phyloP scores from a whole-genome alignment of 2,797 vertebrate genomes.

The Phrynocephalus guinanensis region DNA sequence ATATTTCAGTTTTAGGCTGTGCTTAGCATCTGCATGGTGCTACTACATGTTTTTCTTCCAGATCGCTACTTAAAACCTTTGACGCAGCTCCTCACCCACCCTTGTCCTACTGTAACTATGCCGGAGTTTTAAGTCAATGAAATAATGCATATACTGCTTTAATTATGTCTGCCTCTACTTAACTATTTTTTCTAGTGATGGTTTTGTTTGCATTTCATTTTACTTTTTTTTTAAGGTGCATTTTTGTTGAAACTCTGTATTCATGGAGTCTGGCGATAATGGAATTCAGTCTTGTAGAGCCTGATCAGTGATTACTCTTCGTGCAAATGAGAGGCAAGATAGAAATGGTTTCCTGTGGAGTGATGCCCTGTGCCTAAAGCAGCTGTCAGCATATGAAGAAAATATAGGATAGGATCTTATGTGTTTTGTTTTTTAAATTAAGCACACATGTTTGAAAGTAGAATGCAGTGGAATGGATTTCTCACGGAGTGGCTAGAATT shows the following conservation, averaged over 20 bases:
- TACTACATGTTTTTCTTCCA: not conserved
- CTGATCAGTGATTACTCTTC: not conserved
- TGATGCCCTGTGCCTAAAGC: not conserved
- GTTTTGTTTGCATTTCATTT: constrained; percentile 27
- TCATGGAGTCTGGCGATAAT: not conserved
- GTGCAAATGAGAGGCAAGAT: not conserved
- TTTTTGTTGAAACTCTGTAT: constrained; percentile 37
- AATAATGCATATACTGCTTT: not conserved
- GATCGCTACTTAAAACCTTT: not conserved
- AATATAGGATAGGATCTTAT: not conserved
- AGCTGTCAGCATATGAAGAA: not conserved
- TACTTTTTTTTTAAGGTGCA: constrained; percentile 60
- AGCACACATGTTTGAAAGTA: too few relatives aligned
- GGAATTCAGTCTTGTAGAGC: constrained; percentile 19
- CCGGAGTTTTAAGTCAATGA: not conserved
- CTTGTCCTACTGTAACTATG: not conserved
- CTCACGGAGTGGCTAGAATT: not conserved
- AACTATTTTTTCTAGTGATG: not conserved
- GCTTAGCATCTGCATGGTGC: not conserved
- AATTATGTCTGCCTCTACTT: not conserved
- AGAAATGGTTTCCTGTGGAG: not conserved
- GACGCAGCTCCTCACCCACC: too few relatives aligned
- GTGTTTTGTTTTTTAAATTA: not conserved
- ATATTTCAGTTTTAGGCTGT: not conserved
- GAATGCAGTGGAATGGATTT: too few relatives aligned